Evolutionary conservation across 2,113 vertebrate genomes (phyloP), one percentile per base, ranked within the genome.

Genomic region (Sinocyclocheilus rhinocerous): DNA sequence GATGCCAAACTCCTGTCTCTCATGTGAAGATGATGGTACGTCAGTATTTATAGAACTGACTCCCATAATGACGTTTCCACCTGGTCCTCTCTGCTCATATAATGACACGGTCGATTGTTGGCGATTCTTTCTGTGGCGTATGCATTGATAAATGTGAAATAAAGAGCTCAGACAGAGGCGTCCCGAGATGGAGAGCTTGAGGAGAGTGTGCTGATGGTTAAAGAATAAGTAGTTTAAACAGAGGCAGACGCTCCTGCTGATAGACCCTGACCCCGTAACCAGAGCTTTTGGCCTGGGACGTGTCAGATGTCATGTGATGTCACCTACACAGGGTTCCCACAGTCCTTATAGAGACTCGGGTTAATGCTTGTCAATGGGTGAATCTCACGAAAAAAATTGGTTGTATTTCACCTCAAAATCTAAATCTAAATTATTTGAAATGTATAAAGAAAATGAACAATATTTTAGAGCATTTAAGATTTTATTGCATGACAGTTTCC

Each of bases 1-100:
- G 50, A 52, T 50, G n/a, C 22, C 26, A 12, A 39, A 15, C 9
- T 20, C 20, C 42, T 63, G 48, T 39, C 76, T 52, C 76, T 57
- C 45, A 16, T 26, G 6, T 26, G 36, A 29, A 69, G 48, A 83
- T 29, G 26, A 24, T 33, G 63, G 61, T 29, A 11, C 33, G 24
- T 7, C 50, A 22, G 42, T 69, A 86, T 88, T 83, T 65, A 84
- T 83, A 88, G 80, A 83, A 83, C 45, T 22, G 79, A 70, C 72
- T 84, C 63, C 61, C 48, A 85, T 82, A 73, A 78, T 78, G 78
- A 73, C 48, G 42, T 87, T 85, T 88, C 84, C 79, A 88, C 50
- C 61, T 88, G 78, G 18, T 50, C 61, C 24, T 78, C 33, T 76
- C 63, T 79, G 9, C 65, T 65, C 61, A 5, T 52, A 67, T 59